These are phyloP conservation scores for Rhogogaster chlorosoma DNA, from an alignment of 2,888 invertebrate genomes.

Conservation along the genomic window DNA sequence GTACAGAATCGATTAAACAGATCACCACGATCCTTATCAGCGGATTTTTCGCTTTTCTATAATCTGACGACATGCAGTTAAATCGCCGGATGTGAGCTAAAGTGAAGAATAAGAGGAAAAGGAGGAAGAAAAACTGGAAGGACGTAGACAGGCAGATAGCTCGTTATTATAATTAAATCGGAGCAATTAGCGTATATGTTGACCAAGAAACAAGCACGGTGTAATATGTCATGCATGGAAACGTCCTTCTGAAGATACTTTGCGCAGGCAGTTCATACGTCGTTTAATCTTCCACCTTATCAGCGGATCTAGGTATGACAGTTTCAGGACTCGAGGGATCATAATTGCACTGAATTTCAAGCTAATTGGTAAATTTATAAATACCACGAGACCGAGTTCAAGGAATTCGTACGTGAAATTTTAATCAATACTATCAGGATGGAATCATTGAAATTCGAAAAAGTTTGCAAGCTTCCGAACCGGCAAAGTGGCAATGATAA, in stretches of 20 bases:
- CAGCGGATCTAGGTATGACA: background rate
- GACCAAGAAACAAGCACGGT: background rate
- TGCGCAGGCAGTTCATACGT: background rate
- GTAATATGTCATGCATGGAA: background rate
- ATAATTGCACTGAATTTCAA: background rate
- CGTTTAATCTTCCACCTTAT: background rate
- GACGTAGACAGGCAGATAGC: background rate
- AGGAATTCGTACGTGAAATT: background rate
- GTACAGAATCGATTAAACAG: background rate
- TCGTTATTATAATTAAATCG: conserved; percentile 14
- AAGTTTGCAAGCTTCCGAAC: background rate
- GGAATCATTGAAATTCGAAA: background rate
- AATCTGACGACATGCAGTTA: background rate
- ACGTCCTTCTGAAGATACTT: background rate
- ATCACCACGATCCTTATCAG: background rate
- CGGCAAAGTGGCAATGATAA: background rate
- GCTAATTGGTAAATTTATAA: background rate
- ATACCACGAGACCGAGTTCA: background rate
- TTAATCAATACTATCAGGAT: background rate
- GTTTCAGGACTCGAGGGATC: background rate
- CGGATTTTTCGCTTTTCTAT: background rate
- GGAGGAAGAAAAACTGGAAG: background rate
- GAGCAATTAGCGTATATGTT: background rate
- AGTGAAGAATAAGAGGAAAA: background rate
- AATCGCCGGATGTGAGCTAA: background rate